Evolutionary conservation across 2,888 invertebrate genomes (phyloP).

Genomic region (Crematogaster levior): DNA sequence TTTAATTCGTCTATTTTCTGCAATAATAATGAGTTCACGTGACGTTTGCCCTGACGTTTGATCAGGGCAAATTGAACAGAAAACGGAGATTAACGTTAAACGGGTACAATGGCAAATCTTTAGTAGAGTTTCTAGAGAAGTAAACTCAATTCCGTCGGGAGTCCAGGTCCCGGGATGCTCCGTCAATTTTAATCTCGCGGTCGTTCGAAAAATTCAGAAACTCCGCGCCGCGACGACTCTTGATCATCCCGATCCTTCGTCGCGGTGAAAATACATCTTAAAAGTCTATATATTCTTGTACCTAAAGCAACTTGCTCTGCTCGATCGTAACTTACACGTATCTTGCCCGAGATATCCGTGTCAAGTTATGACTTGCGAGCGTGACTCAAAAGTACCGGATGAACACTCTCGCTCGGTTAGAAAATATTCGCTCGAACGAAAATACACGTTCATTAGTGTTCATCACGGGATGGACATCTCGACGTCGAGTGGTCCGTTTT

Average conservation of each 20-base stretch:
- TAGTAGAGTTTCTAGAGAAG: slow-evolving; percentile 41
- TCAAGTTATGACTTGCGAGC: slow-evolving; percentile 23
- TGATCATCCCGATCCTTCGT: neutral
- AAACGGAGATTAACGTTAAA: slow-evolving; percentile 45
- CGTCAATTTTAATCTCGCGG: slow-evolving; percentile 14
- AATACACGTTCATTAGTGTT: neutral
- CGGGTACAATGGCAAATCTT: slow-evolving; percentile 26
- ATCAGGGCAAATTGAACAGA: neutral
- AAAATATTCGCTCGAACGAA: slow-evolving; percentile 39
- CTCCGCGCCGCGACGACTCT: slow-evolving; percentile 6
- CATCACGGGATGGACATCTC: slow-evolving; percentile 10
- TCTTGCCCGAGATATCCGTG: slow-evolving; percentile 2
- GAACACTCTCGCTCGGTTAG: slow-evolving; percentile 18
- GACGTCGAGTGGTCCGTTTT: neutral
- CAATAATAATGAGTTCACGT: no score
- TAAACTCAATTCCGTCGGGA: slow-evolving; percentile 55
- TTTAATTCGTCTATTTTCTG: slow-evolving; percentile 34
- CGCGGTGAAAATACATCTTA: slow-evolving; percentile 32
- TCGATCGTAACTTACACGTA: slow-evolving; percentile 20
- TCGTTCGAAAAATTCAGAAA: slow-evolving; percentile 22
- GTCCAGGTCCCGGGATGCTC: slow-evolving; percentile 8
- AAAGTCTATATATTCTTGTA: slow-evolving; percentile 1
- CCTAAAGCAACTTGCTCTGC: slow-evolving; percentile 9
- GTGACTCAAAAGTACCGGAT: slow-evolving; percentile 16
- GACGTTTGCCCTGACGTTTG: no score